Base-by-base conservation (phyloP, 2,888 invertebrate species). In the Caenorhabditis angaria region DNA sequence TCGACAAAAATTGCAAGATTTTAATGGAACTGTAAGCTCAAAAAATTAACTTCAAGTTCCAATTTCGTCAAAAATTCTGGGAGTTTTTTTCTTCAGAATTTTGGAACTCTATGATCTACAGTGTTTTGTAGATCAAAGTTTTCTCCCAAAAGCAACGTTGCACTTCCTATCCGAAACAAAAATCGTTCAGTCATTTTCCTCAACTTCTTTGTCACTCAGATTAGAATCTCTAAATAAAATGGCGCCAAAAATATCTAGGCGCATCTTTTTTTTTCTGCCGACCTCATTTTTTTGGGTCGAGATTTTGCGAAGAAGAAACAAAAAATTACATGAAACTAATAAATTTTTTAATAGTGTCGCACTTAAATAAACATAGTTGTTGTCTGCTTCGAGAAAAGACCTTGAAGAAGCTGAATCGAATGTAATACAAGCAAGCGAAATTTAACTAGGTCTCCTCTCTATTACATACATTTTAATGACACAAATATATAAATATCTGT, bases 301-400 rank as follows among this genome's bases (percentile, higher is more conserved):
- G 10, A 32, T 32, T 32, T 5, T 32, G 10, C 41, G 41, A 41
- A 18, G 14, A 32, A 32, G 32, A 5, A 32, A 32, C 32, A 32
- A 32, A 32, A 32, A 32, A 32, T 8, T 8, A 32, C 5, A 32
- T 10, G 32, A 32, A 32, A 18, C 8, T 41, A 41, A 41, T 41
- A 41, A 41, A 41, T 41, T 41, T n/a, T 41, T 41, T 41, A 41
- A 41, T 41, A 41, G 41, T 41, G 41, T 41, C 41, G 41, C 41
- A 41, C 41, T 41, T 41, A 41, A 41, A 41, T 41, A 41, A 41
- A 41, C 41, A 41, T 41, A n/a, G n/a, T n/a, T n/a, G n/a, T 18
- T 41, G 41, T 41, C 10, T 41, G 14, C 10, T 41, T 12, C 18
- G 18, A 3, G 14, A 41, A 18, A 14, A 41, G 41, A 41, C 41